Conservation (phyloP, 2,797 vertebrate genomes). For the Pantherophis alleghaniensis region DNA sequence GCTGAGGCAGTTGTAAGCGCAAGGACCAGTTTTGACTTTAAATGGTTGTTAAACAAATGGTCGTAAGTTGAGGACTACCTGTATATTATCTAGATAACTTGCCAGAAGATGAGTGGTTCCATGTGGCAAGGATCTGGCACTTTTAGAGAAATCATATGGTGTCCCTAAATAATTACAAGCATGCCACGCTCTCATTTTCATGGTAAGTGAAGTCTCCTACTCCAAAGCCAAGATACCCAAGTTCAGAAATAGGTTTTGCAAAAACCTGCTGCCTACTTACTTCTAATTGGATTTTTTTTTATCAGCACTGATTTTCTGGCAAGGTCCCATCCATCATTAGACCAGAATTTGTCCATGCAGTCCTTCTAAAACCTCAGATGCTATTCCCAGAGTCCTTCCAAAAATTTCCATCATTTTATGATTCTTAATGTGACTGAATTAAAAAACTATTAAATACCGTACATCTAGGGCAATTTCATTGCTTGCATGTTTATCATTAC, state of each 20-base stretch:
- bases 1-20: neutral
- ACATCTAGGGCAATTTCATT: neutral
- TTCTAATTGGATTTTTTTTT: neutral
- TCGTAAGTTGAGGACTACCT: neutral
- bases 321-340: neutral
- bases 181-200: neutral
- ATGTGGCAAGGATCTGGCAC: neutral
- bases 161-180: neutral
- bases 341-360: neutral
- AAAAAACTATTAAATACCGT: neutral
- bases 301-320: neutral
- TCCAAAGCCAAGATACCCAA: neutral
- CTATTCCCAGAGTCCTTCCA: neutral
- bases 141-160: neutral
- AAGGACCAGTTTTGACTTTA: neutral
- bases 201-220: neutral
- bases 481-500: neutral
- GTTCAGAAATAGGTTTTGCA: neutral
- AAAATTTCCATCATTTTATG: neutral
- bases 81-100: slow-evolving; percentile 17
- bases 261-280: neutral
- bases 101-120: neutral
- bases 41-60: neutral
- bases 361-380: neutral
- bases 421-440: neutral